phyloP scores from a whole-genome alignment of 2,113 vertebrate genomes.

The Aspidoscelis tigris region DNA sequence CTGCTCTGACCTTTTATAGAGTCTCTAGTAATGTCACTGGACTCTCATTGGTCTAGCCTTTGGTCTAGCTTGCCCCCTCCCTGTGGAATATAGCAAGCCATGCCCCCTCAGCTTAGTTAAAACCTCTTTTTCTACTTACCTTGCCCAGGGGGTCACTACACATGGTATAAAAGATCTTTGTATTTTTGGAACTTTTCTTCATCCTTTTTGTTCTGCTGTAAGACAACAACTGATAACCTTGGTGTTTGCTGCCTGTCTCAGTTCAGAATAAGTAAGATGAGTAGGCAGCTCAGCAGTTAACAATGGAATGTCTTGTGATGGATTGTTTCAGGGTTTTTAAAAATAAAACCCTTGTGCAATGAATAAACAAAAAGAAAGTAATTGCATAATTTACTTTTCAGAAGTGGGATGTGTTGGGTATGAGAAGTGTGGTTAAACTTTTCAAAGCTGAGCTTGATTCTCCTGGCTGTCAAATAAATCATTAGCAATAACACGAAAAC shows the following conservation, averaged over 20 bases:
- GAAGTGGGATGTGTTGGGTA: neutral
- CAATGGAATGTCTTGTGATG: neutral
- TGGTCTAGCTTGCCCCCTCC: neutral
- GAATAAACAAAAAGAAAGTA: neutral
- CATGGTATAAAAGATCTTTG: neutral
- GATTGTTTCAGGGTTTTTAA: neutral
- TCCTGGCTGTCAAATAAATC: slow-evolving; percentile 29
- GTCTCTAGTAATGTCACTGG: too few species aligned
- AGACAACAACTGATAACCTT: neutral
- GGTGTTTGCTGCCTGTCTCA: neutral
- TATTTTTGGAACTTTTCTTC: neutral
- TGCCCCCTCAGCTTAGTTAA: too few species aligned
- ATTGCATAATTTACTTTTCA: neutral
- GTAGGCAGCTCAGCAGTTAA: neutral
- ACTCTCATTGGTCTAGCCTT: neutral
- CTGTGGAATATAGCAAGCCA: too few species aligned
- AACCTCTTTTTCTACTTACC: too few species aligned
- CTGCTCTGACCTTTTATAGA: too few species aligned
- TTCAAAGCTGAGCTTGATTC: slow-evolving; percentile 7
- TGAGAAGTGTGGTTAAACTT: neutral
- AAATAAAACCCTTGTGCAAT: neutral
- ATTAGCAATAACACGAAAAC: slow-evolving; percentile 21
- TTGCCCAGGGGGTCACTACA: neutral
- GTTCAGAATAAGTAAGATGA: neutral
- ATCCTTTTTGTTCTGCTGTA: neutral